Percentiles rank a stretch among this genome's conserved stretches.
phyloP scores from a whole-genome alignment of 2,797 vertebrate genomes.

The Morus bassanus region DNA sequence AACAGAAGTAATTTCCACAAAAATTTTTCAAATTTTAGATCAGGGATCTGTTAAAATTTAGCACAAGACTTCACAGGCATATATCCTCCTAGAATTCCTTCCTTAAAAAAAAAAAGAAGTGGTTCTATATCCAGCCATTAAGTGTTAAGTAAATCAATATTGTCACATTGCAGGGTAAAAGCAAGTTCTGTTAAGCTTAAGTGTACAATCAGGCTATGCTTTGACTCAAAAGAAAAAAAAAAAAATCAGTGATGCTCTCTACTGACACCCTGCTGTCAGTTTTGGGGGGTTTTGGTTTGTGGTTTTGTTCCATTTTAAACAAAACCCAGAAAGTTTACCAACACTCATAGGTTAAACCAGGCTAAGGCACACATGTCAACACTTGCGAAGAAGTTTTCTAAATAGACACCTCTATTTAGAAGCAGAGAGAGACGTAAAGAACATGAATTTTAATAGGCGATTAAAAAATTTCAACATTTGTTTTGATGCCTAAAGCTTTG shows the following conservation, averaged over 20 bases:
- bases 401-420: background rate
- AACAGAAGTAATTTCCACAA: background rate
- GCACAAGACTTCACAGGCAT: background rate
- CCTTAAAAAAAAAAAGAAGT: background rate
- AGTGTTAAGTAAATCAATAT: background rate
- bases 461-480: conserved; percentile 18
- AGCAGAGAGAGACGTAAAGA: background rate
- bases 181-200: background rate
- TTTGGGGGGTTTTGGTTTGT: background rate
- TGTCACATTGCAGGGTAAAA: background rate
- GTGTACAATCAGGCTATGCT: background rate
- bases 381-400: background rate
- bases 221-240: background rate
- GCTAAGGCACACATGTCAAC: background rate
- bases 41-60: background rate
- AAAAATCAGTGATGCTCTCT: background rate
- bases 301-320: background rate
- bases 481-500: conserved; percentile 30
- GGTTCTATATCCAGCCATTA: accelerated
- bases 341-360: background rate
- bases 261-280: background rate
- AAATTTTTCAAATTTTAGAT: background rate
- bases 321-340: background rate
- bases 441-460: background rate
- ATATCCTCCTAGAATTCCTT: background rate